These are phyloP conservation scores for Enteromius radiatus DNA, from an alignment of 2,797 vertebrate genomes.

Conservation along the genomic window DNA sequence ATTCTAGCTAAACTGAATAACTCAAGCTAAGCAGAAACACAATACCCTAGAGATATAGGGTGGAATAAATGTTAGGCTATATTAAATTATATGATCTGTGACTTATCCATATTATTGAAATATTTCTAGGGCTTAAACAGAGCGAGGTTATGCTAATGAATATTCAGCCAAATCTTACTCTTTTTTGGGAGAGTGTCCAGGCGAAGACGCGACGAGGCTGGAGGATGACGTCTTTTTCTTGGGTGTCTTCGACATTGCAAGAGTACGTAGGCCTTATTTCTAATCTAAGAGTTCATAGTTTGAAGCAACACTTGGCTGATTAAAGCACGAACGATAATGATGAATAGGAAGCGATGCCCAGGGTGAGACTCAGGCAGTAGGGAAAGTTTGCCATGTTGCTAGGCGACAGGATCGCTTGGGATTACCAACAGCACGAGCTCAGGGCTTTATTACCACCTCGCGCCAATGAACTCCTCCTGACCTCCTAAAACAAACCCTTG, in stretches of 20 bases:
- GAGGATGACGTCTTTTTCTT: conserved; percentile 73
- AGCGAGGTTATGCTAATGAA: not conserved
- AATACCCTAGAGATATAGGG: too few relatives aligned
- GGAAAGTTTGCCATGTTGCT: conserved; percentile 72
- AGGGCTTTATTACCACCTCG: conserved; percentile 21
- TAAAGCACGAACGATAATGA: not conserved
- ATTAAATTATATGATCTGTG: not conserved
- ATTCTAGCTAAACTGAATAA: not conserved
- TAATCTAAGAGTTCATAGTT: conserved; percentile 20
- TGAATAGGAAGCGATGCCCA: conserved; percentile 1
- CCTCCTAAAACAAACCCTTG: not conserved
- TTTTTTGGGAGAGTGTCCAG: conserved; percentile 67
- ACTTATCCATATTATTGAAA: not conserved
- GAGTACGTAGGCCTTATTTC: not conserved
- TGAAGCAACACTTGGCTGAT: conserved; percentile 6
- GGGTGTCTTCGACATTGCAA: conserved; percentile 70
- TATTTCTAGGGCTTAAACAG: not conserved
- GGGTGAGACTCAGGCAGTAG: conserved; percentile 4
- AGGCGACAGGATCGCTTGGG: conserved; percentile 58
- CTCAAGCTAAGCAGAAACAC: not conserved
- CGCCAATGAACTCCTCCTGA: conserved; percentile 15
- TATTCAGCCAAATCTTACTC: conserved; percentile 72
- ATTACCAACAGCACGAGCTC: conserved; percentile 37
- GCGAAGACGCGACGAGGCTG: conserved; percentile 68
- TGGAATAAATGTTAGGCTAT: not conserved